phyloP scores from a whole-genome alignment of 2,888 invertebrate species.

The Trissoscelio sp. region DNA sequence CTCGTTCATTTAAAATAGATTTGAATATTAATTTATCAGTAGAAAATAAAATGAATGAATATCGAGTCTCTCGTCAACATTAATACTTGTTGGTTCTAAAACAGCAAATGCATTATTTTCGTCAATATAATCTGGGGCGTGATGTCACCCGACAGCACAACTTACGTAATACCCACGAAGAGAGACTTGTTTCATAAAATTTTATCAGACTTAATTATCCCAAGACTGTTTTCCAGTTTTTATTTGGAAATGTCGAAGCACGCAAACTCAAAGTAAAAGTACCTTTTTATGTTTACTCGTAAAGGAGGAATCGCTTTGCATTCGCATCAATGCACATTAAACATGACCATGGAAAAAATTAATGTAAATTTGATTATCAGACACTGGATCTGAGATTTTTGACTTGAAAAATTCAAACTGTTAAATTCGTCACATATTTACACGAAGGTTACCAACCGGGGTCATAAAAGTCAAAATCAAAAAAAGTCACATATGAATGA shows the following conservation, averaged over 20 bases:
- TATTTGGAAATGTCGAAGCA: neutral
- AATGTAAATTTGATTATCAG: neutral
- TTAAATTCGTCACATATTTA: neutral
- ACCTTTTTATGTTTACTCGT: neutral
- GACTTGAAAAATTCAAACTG: neutral
- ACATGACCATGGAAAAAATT: neutral
- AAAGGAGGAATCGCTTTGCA: neutral
- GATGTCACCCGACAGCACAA: conserved; percentile 20
- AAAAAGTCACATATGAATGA: too few species aligned
- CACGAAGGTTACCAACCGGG: too few species aligned
- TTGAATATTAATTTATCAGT: neutral
- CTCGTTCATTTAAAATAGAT: too few species aligned
- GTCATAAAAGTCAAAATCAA: too few species aligned
- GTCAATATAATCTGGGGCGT: conserved; percentile 18
- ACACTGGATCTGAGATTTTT: neutral
- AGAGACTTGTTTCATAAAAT: conserved; percentile 29
- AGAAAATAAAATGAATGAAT: neutral
- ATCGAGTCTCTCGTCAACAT: neutral
- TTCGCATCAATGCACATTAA: neutral
- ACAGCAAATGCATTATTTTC: conserved; percentile 5
- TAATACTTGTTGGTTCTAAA: neutral
- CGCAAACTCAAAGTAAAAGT: neutral
- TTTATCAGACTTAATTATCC: conserved; percentile 21
- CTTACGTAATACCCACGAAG: conserved; percentile 16
- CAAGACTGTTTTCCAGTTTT: conserved; percentile 1